Conservation (phyloP, 2,797 vertebrate species). For the Astyanax mexicanus region DNA sequence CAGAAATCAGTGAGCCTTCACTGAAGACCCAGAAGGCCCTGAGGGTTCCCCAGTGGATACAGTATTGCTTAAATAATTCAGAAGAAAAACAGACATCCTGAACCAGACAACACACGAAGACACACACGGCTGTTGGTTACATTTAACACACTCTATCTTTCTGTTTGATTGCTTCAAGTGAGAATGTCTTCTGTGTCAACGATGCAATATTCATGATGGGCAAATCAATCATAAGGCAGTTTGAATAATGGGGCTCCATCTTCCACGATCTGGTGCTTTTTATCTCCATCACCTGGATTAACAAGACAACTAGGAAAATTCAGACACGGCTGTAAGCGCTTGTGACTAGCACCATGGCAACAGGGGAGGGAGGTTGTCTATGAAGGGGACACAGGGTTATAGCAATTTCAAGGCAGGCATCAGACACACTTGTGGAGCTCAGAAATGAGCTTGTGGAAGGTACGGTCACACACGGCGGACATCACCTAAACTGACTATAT, state of each 20-base stretch:
- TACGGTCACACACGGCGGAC: constrained; percentile 11
- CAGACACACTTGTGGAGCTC: constrained; percentile 34
- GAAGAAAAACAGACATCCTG: background rate
- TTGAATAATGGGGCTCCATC: constrained; percentile 28
- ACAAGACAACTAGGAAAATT: constrained; percentile 50
- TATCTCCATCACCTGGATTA: constrained; percentile 40
- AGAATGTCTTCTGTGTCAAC: constrained; percentile 7
- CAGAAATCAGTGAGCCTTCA: too few relatives aligned
- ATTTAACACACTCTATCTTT: background rate
- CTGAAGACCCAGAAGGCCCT: too few relatives aligned
- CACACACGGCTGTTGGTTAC: background rate
- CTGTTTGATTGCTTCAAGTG: background rate
- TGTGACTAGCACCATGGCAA: constrained; percentile 57
- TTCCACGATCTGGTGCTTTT: constrained; percentile 8
- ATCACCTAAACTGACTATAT: constrained; percentile 24
- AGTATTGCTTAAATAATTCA: background rate
- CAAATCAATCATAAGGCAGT: constrained; percentile 16
- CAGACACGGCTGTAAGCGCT: constrained; percentile 44
- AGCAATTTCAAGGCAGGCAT: constrained; percentile 51
- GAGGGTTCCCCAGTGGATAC: too few relatives aligned
- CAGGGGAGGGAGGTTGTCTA: constrained; percentile 44
- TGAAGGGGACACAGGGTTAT: constrained; percentile 49
- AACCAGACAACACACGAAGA: background rate
- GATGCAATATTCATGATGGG: constrained; percentile 37
- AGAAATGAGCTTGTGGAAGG: constrained; percentile 44